Base-by-base conservation (phyloP, 2,888 invertebrate genomes). In the Rhogogaster chlorosoma region DNA sequence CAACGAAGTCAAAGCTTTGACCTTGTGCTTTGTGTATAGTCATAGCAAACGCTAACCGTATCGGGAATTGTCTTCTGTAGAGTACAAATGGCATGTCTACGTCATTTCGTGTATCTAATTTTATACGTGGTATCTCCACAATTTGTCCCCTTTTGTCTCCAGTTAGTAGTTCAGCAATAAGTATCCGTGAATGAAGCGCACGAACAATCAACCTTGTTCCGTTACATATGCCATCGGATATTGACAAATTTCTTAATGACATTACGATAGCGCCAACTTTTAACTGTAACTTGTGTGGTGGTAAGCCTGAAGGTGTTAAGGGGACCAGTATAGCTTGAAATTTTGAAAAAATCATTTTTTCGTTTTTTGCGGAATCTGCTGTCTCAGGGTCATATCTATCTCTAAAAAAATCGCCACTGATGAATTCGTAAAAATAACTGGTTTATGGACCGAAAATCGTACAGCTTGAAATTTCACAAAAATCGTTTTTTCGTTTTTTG, bases 201-300 rank as follows among this genome's bases (percentile, higher is more conserved):
- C 71, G 32, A 18, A 71, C n/a, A 36, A 71, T 15, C n/a, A 71
- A 71, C n/a, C 71, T 32, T n/a, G 71, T 78, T 26, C 88, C 87
- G 42, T 90, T 89, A 64, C 88, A 90, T 49, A 88, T 67, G 15
- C 88, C 87, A 1, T 83, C 78, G 22, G 85, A 70, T 32, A 84
- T 10, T 78, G 89, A 84, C 12, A 89, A 22, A 86, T 89, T 89
- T 53, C 88, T 64, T 22, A 89, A 83, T 42, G 89, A 75, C 85
- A 90, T 89, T 2, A 89, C 85, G 15, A 90, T 77, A 1, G 85
- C 85, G 18, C 88, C 88, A 29, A 57, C 67, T 85, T 89, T 89
- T 7, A 90, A 67, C 36, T 57, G 49, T 29, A 90, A 83, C 53
- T 86, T 84, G 70, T 89, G 88, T 0, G 88, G 90, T 10, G 90